Percentiles rank a stretch among this genome's conserved stretches.
phyloP scores from a whole-genome alignment of 2,888 invertebrate genomes.

The Scaptomyza cyrtandrae region DNA sequence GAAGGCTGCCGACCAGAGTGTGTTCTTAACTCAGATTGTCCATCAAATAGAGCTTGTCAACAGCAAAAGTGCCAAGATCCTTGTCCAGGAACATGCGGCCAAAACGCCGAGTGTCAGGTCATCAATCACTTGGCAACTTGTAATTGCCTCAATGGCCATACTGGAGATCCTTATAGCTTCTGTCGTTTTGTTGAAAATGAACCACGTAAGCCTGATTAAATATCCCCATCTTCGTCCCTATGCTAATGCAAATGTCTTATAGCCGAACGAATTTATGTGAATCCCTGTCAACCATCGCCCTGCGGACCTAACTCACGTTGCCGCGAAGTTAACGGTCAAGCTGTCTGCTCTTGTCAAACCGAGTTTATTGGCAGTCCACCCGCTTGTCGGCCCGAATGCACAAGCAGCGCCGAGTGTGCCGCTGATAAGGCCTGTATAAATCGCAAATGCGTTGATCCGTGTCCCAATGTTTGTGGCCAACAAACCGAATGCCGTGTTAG shows the following conservation, averaged over 20 bases:
- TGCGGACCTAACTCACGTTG: constrained; percentile 94
- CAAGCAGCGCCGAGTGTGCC: constrained; percentile 89
- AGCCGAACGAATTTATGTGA: constrained; percentile 85
- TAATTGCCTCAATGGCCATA: constrained; percentile 86
- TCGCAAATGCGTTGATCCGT: constrained; percentile 90
- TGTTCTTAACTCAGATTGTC: constrained; percentile 88
- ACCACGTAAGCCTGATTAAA: constrained; percentile 84
- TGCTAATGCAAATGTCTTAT: constrained; percentile 35
- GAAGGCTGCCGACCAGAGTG: constrained; percentile 90
- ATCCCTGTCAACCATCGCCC: constrained; percentile 91
- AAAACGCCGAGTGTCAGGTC: constrained; percentile 88
- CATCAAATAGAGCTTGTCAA: constrained; percentile 88
- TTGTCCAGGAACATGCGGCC: constrained; percentile 88
- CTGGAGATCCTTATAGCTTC: constrained; percentile 89
- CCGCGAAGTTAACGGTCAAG: constrained; percentile 89
- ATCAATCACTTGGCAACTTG: constrained; percentile 88
- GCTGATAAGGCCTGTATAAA: constrained; percentile 88
- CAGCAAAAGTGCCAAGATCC: constrained; percentile 88
- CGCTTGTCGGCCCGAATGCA: constrained; percentile 89
- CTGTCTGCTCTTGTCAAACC: constrained; percentile 89
- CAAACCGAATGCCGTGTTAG: constrained; percentile 90
- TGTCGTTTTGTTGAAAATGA: constrained; percentile 85
- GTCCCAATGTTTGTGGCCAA: constrained; percentile 89
- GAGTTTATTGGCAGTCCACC: constrained; percentile 87
- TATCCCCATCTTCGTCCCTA: not conserved